Evolutionary conservation across 2,888 invertebrate genomes (phyloP).

Genomic region (Cosmia pyralina): DNA sequence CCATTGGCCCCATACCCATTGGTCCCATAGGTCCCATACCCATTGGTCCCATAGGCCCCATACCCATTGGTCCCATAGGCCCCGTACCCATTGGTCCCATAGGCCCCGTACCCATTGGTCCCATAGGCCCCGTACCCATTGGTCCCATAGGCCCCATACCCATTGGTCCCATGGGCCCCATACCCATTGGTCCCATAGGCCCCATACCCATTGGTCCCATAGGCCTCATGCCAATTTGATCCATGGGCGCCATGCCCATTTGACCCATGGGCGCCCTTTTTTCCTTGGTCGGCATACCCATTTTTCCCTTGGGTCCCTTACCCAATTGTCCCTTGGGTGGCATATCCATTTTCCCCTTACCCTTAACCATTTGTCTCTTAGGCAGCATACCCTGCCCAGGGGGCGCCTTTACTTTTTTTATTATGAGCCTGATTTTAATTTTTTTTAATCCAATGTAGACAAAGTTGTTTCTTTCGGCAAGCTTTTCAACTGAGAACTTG

Average conservation of each 20-base stretch:
- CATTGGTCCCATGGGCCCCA: background rate
- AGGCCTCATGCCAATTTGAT: too few relatives aligned
- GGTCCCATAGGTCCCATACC: background rate
- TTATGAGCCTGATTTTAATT: constrained; percentile 33
- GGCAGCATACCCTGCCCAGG: background rate
- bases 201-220: background rate
- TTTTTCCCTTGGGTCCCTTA: background rate
- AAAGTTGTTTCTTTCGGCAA: constrained; percentile 17
- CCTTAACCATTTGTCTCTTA: background rate
- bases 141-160: background rate
- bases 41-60: background rate
- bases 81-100: background rate
- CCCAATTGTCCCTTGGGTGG: background rate
- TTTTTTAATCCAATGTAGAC: constrained; percentile 28
- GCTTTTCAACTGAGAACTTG: constrained; percentile 13
- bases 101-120: background rate
- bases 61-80: background rate
- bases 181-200: background rate
- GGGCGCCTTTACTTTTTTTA: background rate
- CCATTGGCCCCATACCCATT: background rate
- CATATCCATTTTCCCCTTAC: background rate
- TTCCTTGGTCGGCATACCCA: background rate
- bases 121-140: background rate
- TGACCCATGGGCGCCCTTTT: background rate
- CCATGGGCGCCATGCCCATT: background rate